Conservation (phyloP, 1,140 invertebrate genomes). For the Drepana arcuata region DNA sequence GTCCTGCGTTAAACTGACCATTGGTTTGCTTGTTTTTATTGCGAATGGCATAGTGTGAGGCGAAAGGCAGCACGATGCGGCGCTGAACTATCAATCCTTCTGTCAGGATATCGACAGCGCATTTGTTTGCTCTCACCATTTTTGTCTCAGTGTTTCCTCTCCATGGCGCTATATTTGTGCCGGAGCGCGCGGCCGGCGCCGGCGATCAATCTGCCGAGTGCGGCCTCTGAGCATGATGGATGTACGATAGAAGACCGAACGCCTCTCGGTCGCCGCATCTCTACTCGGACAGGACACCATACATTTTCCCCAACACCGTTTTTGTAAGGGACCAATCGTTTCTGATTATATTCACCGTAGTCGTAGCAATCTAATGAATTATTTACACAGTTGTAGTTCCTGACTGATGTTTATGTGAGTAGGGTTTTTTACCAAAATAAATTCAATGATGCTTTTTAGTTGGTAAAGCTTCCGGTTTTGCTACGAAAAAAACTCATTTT, state of each 20-base stretch:
- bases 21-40: conserved; percentile 3
- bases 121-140: conserved; percentile 67
- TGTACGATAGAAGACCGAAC: conserved; percentile 30
- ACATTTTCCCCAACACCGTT: conserved; percentile 23
- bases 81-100: conserved; percentile 59
- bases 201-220: conserved; percentile 53
- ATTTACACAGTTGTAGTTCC: conserved; percentile 27
- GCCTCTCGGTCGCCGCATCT: conserved; percentile 18
- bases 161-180: conserved; percentile 34
- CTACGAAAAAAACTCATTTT: too few relatives aligned
- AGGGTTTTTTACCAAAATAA: conserved; percentile 23
- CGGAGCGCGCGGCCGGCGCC: conserved; percentile 29
- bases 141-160: conserved; percentile 54
- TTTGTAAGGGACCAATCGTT: not conserved
- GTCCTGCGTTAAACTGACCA: too few relatives aligned
- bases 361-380: conserved; percentile 26
- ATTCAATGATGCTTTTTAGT: too few relatives aligned
- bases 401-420: conserved; percentile 28
- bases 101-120: conserved; percentile 59
- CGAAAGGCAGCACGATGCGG: conserved; percentile 4
- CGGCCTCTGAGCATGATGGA: conserved; percentile 54
- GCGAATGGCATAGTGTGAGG: conserved; percentile 7
- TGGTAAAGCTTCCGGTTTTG: too few relatives aligned
- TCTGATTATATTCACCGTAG: conserved; percentile 14
- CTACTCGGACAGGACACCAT: conserved; percentile 22